Base-by-base conservation (phyloP, 2,797 vertebrate species). In the Perdix hodgsoniae region DNA sequence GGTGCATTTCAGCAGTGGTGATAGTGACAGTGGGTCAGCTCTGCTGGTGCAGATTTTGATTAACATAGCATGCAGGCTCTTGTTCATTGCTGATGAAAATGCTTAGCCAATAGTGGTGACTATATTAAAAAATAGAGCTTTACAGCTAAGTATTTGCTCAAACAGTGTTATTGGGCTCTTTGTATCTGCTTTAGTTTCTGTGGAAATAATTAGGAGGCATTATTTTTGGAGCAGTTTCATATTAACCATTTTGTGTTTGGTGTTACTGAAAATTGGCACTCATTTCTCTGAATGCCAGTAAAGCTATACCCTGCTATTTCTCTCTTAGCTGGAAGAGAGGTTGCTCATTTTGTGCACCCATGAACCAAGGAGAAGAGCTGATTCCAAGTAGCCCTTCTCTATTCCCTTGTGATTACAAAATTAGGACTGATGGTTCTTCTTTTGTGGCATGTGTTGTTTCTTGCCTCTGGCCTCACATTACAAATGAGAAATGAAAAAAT, bases 331-430 rank as follows among this genome's bases (percentile, higher is more conserved):
- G 31, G 64, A 66, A 83, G 60, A 93, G 93, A 65, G 37, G 42
- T 70, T 86, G 29, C 27, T 90, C 24, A 31, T 90, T 92, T 83
- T 75, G 31, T 93, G 69, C 37, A 18, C 61, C 79, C 24, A 24
- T 31, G 76, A 94, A 45, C 74, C 29, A 75, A 79, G 54, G 64
- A 40, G 69, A 82, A 92, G 44, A 96, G 67, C 27, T 31, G 40
- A 18, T 89, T 96, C 90, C 64, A 86, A 89, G 90, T 40, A 94
- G 83, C 12, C 14, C 60, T 57, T 29, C 19, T 86, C 82, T 76
- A 66, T 69, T 87, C 69, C 73, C 49, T 76, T 49, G 50, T 86
- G 92, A 95, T 94, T 96, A 91, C 23, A 35, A 96, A 96, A 96
- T 95, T 86, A 79, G 86, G 49, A 56, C 79, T 84, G 66, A 95